Evolutionary conservation across 2,888 invertebrate species (phyloP).

Genomic region (Caenorhabditis zanzibari): DNA sequence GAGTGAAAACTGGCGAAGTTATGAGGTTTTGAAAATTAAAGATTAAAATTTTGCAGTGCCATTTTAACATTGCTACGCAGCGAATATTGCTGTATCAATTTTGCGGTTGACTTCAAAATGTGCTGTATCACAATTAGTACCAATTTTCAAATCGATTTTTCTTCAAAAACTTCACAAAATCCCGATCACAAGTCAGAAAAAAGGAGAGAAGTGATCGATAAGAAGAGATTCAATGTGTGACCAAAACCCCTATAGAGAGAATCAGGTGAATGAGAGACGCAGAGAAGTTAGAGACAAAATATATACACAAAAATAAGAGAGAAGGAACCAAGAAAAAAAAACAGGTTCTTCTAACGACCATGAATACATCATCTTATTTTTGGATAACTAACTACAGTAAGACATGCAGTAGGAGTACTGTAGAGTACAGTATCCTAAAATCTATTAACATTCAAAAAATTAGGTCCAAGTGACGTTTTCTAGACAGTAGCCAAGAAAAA

Average conservation of each 20-base stretch:
- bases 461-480: too few relatives aligned
- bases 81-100: not conserved
- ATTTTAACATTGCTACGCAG: too few relatives aligned
- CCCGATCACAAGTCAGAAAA: conserved; percentile 5
- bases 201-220: conserved; percentile 2
- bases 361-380: conserved; percentile 17
- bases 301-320: conserved; percentile 11
- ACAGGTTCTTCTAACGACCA: conserved; percentile 45
- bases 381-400: too few relatives aligned
- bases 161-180: not conserved
- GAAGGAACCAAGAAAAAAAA: not conserved
- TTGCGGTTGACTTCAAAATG: not conserved
- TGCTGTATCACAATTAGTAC: not conserved
- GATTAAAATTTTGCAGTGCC: too few relatives aligned
- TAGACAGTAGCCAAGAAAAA: too few relatives aligned
- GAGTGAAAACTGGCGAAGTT: too few relatives aligned
- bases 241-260: not conserved
- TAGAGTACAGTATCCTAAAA: too few relatives aligned
- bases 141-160: not conserved
- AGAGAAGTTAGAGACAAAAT: conserved; percentile 12
- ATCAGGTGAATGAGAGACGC: conserved; percentile 26
- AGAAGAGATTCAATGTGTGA: conserved; percentile 4
- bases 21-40: too few relatives aligned
- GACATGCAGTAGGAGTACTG: too few relatives aligned
- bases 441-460: too few relatives aligned